A percentile compares a stretch with the other conserved stretches of the same genome.
These are phyloP conservation scores for Thymallus thymallus DNA, from an alignment of 2,113 vertebrate species.

Conservation along the genomic window DNA sequence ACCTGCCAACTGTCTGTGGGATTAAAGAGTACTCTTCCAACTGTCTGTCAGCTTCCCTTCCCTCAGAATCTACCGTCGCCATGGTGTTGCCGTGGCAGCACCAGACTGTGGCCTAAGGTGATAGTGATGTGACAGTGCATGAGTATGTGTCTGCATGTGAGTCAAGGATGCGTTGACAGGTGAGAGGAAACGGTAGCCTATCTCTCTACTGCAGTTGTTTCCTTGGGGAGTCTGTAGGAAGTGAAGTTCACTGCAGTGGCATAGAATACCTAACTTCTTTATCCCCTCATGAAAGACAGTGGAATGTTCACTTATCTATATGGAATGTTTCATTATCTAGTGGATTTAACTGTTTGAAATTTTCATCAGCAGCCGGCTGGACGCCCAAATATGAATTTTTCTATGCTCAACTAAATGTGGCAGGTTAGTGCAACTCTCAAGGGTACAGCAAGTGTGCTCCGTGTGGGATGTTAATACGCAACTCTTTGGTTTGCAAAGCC, in stretches of 20 bases:
- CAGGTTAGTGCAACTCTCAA: not conserved
- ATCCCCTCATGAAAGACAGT: not conserved
- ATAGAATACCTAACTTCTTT: not conserved
- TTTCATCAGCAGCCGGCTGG: no score
- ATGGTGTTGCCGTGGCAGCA: constrained; percentile 16
- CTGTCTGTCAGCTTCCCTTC: constrained; percentile 2
- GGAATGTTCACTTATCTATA: not conserved
- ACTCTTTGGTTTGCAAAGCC: no score
- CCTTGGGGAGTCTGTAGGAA: no score
- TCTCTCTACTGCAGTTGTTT: not conserved
- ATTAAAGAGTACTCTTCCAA: not conserved
- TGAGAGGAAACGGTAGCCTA: constrained; percentile 1
- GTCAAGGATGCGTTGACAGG: not conserved
- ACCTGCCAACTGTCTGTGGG: no score
- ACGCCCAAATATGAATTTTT: no score
- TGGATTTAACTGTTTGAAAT: not conserved
- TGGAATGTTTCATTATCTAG: not conserved
- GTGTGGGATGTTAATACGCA: not conserved
- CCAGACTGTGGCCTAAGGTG: constrained; percentile 15
- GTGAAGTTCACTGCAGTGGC: not conserved
- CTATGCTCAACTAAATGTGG: no score
- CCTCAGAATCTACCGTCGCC: not conserved
- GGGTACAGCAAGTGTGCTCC: not conserved
- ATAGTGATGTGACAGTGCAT: constrained; percentile 2
- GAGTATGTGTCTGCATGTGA: not conserved